These are phyloP conservation scores for Hybognathus amarus DNA, from an alignment of 2,797 vertebrate genomes.

Conservation along the genomic window DNA sequence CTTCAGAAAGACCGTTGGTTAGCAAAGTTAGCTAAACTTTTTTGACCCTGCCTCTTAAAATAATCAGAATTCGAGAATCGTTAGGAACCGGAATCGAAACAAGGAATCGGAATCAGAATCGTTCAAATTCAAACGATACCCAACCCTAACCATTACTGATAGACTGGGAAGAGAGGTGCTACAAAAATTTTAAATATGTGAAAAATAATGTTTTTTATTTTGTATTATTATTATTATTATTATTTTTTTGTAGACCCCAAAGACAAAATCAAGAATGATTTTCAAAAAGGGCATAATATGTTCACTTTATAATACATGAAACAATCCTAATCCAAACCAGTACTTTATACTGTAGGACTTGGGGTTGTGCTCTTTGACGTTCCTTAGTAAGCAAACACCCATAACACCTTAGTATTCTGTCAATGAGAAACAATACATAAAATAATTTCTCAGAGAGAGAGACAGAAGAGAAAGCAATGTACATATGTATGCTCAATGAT, in stretches of 20 bases:
- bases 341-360: neutral
- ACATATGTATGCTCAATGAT: neutral
- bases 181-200: neutral
- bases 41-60: too few species aligned
- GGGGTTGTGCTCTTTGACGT: neutral
- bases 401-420: neutral
- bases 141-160: too few species aligned
- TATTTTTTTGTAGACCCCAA: neutral
- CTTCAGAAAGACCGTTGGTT: too few species aligned
- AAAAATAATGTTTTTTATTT: too few species aligned
- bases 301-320: too few species aligned
- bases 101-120: too few species aligned
- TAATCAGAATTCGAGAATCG: too few species aligned
- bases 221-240: too few species aligned
- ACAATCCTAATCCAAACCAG: neutral
- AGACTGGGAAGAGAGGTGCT: neutral
- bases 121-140: too few species aligned
- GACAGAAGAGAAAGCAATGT: neutral
- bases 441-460: neutral
- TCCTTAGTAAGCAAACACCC: neutral
- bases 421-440: neutral
- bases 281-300: neutral
- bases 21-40: too few species aligned
- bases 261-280: neutral
- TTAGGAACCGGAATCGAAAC: too few species aligned